phyloP scores from a whole-genome alignment of 2,888 invertebrate species.

The Tipula vernalis region DNA sequence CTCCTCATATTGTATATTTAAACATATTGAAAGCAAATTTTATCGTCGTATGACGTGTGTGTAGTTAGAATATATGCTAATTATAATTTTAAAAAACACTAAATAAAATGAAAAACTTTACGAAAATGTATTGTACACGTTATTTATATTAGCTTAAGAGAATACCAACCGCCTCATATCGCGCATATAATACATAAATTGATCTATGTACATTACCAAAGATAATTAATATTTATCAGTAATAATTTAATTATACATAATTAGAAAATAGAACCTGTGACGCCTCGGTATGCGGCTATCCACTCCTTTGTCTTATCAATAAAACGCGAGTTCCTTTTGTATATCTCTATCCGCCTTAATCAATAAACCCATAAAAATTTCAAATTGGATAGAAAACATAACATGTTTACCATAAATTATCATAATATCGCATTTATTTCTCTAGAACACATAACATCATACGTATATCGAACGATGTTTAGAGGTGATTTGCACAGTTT shows the following conservation, averaged over 20 bases:
- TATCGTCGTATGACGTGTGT: no score
- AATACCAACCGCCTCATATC: no score
- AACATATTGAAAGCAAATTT: no score
- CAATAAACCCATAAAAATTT: background rate
- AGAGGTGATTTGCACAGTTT: background rate
- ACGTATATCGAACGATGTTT: background rate
- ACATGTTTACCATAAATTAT: background rate
- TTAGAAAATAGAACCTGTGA: background rate
- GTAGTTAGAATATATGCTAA: no score
- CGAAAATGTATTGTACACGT: no score
- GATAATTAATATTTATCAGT: background rate
- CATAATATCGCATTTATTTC: background rate
- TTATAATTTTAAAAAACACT: no score
- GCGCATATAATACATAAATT: no score
- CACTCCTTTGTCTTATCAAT: background rate
- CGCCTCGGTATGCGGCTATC: background rate
- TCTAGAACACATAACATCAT: background rate
- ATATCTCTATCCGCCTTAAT: background rate
- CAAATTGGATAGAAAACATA: background rate
- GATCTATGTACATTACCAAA: no score
- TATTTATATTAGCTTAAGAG: no score
- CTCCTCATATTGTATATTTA: no score
- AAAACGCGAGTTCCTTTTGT: background rate
- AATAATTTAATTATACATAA: background rate
- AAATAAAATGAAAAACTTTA: no score